A percentile compares a stretch with the other conserved stretches of the same genome.
Evolutionary conservation across 2,113 vertebrate species (phyloP).

Genomic region (Benitochromis conjunctus): DNA sequence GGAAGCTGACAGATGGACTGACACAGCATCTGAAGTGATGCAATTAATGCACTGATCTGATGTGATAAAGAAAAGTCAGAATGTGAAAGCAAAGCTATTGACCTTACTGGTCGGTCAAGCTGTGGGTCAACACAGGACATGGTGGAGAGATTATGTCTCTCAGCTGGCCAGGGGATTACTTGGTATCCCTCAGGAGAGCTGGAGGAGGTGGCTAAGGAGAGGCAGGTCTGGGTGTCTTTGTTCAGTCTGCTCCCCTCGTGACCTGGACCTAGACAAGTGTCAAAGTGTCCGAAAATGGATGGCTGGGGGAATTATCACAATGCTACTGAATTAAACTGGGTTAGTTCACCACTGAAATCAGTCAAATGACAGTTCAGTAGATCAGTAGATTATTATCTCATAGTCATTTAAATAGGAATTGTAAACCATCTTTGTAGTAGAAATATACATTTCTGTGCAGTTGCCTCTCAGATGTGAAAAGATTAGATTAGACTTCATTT

Average conservation of each 20-base stretch:
- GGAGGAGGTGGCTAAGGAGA: background rate
- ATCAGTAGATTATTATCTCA: too few relatives aligned
- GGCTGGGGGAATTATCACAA: accelerated
- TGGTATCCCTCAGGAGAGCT: background rate
- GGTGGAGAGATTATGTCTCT: background rate
- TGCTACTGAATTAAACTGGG: background rate
- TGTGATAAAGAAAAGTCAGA: background rate
- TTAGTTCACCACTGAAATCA: background rate
- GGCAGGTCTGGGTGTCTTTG: background rate
- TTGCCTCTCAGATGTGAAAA: too few relatives aligned
- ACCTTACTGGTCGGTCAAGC: background rate
- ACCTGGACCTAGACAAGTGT: background rate
- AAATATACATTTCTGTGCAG: too few relatives aligned
- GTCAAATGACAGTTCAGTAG: background rate
- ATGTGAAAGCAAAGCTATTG: accelerated
- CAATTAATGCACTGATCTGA: background rate
- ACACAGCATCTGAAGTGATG: background rate
- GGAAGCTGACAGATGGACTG: background rate
- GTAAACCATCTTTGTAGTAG: too few relatives aligned
- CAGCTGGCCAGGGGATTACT: background rate
- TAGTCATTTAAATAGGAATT: too few relatives aligned
- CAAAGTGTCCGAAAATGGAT: background rate
- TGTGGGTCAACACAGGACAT: background rate
- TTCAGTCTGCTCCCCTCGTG: background rate
- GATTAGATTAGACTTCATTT: background rate